These are phyloP conservation scores for Rhadina sibilatrix DNA, from an alignment of 2,113 vertebrate species.

Conservation along the genomic window DNA sequence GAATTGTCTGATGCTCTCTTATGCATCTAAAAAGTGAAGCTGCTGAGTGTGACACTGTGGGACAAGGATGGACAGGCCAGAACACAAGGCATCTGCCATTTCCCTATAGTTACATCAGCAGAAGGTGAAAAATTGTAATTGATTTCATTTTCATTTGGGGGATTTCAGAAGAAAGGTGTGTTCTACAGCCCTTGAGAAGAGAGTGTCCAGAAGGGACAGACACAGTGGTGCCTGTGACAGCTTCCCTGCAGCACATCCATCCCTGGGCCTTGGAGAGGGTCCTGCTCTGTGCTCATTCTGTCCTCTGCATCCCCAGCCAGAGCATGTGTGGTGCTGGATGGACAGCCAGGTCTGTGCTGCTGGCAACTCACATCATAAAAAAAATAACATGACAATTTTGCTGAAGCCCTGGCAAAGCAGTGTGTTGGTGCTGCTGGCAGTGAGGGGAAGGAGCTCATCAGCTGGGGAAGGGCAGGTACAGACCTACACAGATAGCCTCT, in stretches of 20 bases:
- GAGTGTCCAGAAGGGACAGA: background rate
- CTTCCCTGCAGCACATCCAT: background rate
- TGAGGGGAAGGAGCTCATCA: background rate
- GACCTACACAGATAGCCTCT: background rate
- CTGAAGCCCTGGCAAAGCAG: background rate
- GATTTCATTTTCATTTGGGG: background rate
- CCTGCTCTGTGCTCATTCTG: rapidly evolving
- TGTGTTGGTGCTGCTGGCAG: background rate
- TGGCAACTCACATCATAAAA: background rate
- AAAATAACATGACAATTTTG: background rate
- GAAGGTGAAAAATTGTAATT: background rate
- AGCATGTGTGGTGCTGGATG: rapidly evolving
- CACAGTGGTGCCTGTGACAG: background rate
- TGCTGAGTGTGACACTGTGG: background rate
- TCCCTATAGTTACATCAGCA: background rate
- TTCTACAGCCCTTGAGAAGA: background rate
- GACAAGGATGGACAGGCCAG: background rate
- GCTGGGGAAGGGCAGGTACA: background rate
- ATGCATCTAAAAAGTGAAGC: background rate
- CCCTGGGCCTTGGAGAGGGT: background rate
- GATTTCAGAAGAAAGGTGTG: background rate
- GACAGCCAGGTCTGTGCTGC: background rate
- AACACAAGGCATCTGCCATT: background rate
- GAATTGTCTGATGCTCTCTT: background rate
- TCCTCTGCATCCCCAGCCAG: background rate